These are phyloP conservation scores for Heliconius charithonia DNA, from an alignment of 2,888 invertebrate species.

Conservation along the genomic window DNA sequence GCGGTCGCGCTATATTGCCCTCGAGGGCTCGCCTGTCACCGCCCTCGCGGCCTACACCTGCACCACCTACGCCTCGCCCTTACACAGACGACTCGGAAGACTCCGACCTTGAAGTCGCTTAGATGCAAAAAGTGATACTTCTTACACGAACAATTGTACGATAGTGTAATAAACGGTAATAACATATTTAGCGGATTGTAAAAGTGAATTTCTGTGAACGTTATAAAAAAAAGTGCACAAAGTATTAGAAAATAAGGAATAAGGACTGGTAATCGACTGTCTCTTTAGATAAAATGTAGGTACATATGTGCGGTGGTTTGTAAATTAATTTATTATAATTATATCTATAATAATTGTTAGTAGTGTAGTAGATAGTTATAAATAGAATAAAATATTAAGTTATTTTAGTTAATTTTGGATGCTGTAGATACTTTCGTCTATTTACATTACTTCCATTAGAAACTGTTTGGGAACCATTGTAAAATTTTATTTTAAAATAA, in stretches of 20 bases:
- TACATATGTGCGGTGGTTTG: background rate
- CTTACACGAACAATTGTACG: background rate
- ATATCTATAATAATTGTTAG: constrained; percentile 23
- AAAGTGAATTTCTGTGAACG: constrained; percentile 31
- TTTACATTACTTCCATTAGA: background rate
- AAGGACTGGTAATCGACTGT: constrained; percentile 29
- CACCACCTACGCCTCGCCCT: constrained; percentile 66
- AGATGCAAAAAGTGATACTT: constrained; percentile 53
- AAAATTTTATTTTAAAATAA: background rate
- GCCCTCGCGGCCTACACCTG: constrained; percentile 53
- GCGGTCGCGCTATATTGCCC: constrained; percentile 71
- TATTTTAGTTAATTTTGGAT: constrained; percentile 19
- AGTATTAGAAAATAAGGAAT: constrained; percentile 35
- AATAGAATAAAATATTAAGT: constrained; percentile 5
- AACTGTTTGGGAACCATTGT: background rate
- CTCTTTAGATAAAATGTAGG: constrained; percentile 15
- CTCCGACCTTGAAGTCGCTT: constrained; percentile 92
- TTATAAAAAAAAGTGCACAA: constrained; percentile 39
- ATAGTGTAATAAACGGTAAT: background rate
- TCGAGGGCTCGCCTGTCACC: constrained; percentile 68
- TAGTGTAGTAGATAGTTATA: constrained; percentile 11
- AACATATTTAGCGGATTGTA: background rate
- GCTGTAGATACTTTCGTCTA: background rate
- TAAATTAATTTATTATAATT: constrained; percentile 16
- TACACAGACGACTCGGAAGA: constrained; percentile 89